A percentile compares a stretch with the other conserved stretches of the same genome.
Conservation (phyloP, 2,888 invertebrate species). For the Drosophila flavopinicola region DNA sequence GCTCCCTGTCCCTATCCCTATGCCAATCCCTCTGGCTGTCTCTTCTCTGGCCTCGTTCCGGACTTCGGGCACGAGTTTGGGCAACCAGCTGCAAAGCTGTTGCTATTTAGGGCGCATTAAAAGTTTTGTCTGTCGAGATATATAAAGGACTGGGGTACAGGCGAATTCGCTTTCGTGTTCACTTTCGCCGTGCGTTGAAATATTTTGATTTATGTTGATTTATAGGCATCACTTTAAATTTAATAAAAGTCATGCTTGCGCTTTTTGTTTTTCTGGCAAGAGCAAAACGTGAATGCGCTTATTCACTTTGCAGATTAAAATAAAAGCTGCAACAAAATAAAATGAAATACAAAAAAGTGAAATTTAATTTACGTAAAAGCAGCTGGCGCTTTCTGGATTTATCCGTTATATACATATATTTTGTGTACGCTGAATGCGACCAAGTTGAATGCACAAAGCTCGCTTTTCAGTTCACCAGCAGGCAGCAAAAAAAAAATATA, state of each 20-base stretch:
- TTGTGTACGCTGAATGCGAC: constrained; percentile 26
- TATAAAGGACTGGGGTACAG: not conserved
- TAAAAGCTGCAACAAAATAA: constrained; percentile 32
- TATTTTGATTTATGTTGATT: constrained; percentile 79
- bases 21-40: not conserved
- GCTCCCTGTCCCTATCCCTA: not conserved
- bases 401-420: constrained; percentile 37
- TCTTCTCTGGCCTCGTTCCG: not conserved
- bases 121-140: constrained; percentile 35
- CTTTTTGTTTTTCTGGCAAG: constrained; percentile 40
- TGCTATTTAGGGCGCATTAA: constrained; percentile 57
- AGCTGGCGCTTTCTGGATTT: constrained; percentile 52
- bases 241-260: constrained; percentile 72
- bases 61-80: constrained; percentile 1
- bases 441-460: constrained; percentile 54
- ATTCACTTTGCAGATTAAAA: constrained; percentile 76
- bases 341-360: constrained; percentile 49
- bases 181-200: constrained; percentile 50
- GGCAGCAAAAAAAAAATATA: constrained; percentile 37
- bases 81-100: constrained; percentile 20
- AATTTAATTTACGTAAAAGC: constrained; percentile 76
- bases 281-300: constrained; percentile 62
- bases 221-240: constrained; percentile 77
- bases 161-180: constrained; percentile 47
- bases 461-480: constrained; percentile 34